Percentiles rank a stretch among this genome's conserved stretches.
Conservation (phyloP, 1,140 invertebrate genomes). For the Lanistes nyassanus region DNA sequence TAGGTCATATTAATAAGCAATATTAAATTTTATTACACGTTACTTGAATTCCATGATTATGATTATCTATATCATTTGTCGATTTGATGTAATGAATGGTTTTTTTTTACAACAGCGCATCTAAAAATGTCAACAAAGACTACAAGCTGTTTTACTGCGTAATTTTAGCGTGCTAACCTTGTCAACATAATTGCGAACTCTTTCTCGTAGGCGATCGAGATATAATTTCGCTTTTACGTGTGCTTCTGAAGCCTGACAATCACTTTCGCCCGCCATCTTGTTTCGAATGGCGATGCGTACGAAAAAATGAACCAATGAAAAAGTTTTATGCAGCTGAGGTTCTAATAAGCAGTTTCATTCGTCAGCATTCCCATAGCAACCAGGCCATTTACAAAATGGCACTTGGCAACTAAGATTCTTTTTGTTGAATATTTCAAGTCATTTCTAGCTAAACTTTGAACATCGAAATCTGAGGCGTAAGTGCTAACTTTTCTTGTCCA, state of each 20-base stretch:
- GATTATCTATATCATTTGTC: no score
- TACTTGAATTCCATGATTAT: no score
- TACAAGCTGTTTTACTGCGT: no score
- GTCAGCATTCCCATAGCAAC: conserved; percentile 25
- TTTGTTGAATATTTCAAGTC: no score
- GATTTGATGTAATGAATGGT: no score
- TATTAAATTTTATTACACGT: no score
- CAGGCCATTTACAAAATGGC: conserved; percentile 25
- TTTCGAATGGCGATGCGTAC: not conserved
- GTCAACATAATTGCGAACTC: conserved; percentile 52
- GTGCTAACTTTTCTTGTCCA: no score
- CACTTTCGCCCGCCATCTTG: conserved; percentile 54
- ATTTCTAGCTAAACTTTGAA: no score
- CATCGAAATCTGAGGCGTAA: no score
- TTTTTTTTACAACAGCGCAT: no score
- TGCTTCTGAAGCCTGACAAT: conserved; percentile 20
- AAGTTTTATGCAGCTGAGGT: not conserved
- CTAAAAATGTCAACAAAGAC: no score
- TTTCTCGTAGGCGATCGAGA: conserved; percentile 42
- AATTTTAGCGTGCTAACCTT: conserved; percentile 37
- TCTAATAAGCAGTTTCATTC: conserved; percentile 27
- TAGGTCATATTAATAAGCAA: no score
- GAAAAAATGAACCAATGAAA: conserved; percentile 5
- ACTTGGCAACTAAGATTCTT: not conserved
- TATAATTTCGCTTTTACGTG: conserved; percentile 27